Base-by-base conservation (phyloP, 2,113 vertebrate genomes). In the Sorex fumeus region DNA sequence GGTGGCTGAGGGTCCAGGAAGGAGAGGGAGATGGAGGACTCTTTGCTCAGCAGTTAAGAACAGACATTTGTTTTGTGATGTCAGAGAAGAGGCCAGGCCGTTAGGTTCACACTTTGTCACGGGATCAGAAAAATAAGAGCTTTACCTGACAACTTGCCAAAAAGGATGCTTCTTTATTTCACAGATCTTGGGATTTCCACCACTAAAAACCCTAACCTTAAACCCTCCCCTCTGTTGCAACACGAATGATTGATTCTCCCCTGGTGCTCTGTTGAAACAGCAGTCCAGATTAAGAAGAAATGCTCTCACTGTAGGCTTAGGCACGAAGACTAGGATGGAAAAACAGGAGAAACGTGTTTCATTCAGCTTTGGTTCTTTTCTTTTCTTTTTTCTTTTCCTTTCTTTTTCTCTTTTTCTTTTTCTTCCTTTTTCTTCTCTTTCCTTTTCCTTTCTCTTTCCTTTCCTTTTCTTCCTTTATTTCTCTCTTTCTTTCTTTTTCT, bases 251-350 rank as follows among this genome's bases (percentile, higher is more conserved):
- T 90, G 70, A 50, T 90, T 70, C 80, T 88, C 62, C 40, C 40
- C 77, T n/a, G 8, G 10, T 30, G 47, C 67, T 91, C 74, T 86
- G 36, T 94, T 86, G 76, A 91, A 92, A 95, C 93, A 91, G 91
- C 94, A 95, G 89, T 87, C 78, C 75, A 64, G n/a, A 43, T 36
- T 36, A 71, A 70, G 76, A 62, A 88, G 88, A 57, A 77, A 72
- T 18, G 27, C 85, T 86, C 10, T 0, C 23, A 53, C 67, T 81
- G 28, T 86, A 84, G 81, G 84, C 67, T 91, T 74, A 90, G 69
- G 69, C 57, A 16, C 84, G 81, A 89, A 96, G 91, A 93, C 91
- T 85, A 80, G 70, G 91, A 85, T 94, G 94, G 94, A 93, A 96
- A 94, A 91, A 92, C 84, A 88, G 70, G 72, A 92, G 67, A 70